These are phyloP conservation scores for Triplophysa yarkandensis DNA, from an alignment of 2,797 vertebrate genomes.

Conservation along the genomic window DNA sequence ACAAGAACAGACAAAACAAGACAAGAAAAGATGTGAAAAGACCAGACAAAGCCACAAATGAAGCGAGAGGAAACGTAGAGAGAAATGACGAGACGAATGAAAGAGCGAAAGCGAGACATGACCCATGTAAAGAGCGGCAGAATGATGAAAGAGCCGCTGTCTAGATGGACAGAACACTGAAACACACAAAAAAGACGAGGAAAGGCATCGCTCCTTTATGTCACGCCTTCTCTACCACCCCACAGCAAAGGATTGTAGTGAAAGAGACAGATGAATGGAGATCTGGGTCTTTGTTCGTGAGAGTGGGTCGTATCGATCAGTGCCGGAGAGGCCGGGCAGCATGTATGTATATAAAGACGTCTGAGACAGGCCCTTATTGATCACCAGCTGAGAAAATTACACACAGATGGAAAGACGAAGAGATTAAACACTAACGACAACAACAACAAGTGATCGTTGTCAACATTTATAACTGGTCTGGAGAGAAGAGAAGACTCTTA, in stretches of 20 bases:
- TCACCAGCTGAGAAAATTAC: slow-evolving; percentile 1
- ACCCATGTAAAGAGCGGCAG: slow-evolving; percentile 10
- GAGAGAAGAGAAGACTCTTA: not conserved
- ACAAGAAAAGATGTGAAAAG: not conserved
- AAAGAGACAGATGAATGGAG: slow-evolving; percentile 32
- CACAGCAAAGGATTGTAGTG: slow-evolving; percentile 2
- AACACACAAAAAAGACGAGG: slow-evolving; percentile 28
- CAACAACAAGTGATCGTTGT: not conserved
- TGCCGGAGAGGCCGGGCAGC: not conserved
- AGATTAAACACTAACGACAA: slow-evolving; percentile 21
- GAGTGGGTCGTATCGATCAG: not conserved
- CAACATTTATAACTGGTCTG: not conserved
- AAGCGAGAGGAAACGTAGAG: not conserved
- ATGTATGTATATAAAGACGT: slow-evolving; percentile 22
- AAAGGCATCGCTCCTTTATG: slow-evolving; percentile 29
- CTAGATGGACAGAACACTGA: slow-evolving; percentile 21
- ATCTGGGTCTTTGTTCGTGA: slow-evolving; percentile 19
- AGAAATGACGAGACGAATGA: not conserved
- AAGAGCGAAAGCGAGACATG: slow-evolving; percentile 26
- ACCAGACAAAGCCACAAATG: not conserved
- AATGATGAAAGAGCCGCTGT: slow-evolving; percentile 44
- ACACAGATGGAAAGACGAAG: not conserved
- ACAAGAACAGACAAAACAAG: not conserved
- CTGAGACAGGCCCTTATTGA: slow-evolving; percentile 18
- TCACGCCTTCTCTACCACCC: slow-evolving; percentile 10